Base-by-base conservation (phyloP, 23 tunicate species). In the Styela plicata region DNA sequence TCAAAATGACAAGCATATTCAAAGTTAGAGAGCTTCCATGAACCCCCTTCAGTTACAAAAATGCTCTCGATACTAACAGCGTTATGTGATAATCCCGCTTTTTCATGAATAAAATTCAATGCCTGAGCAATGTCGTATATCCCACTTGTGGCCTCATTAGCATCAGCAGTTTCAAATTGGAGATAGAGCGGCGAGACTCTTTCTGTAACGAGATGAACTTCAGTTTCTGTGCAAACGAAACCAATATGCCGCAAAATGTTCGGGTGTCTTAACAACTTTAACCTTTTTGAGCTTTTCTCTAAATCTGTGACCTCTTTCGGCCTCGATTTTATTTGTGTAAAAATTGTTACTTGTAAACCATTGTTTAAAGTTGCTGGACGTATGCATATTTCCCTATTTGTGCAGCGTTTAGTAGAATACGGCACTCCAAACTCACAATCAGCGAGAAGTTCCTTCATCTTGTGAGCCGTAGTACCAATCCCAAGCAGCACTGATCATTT, bases 401-500 rank as follows among this genome's bases (percentile, higher is more conserved):
- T 65, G 2, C 35, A 27, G 3, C 69, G 62, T 44, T 73, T 65
- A 19, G 25, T 73, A 0, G 23, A 21, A 74, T 71, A 92, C 34
- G 89, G 85, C 31, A 83, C 80, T 13, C 87, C 86, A 79, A 92
- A 87, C 74, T 79, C 36, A 67, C 97, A 92, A 35, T 92, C 88
- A 26, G 88, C 86, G 23, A 92, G 63, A 21, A 82, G 23, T 63
- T 87, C n/a, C 86, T 80, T 92, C 97, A 20, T 92, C 97, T 57
- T 71, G 85, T 13, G 97, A 92, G 28, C 97, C 97, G 80, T 92
- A 92, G 64, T 92, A 92, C 97, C 97, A 92, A 69, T 87, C 92
- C 87, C 87, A 91, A 0, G 97, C 88, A 24, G 96, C 96, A 69
- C 81, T 85, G 2, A 85, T 69, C 96, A 90, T 90, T 44, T 44